Percentiles rank a stretch among this genome's conserved stretches.
phyloP scores from a whole-genome alignment of 2,797 vertebrate genomes.

The Myotis vivesi region DNA sequence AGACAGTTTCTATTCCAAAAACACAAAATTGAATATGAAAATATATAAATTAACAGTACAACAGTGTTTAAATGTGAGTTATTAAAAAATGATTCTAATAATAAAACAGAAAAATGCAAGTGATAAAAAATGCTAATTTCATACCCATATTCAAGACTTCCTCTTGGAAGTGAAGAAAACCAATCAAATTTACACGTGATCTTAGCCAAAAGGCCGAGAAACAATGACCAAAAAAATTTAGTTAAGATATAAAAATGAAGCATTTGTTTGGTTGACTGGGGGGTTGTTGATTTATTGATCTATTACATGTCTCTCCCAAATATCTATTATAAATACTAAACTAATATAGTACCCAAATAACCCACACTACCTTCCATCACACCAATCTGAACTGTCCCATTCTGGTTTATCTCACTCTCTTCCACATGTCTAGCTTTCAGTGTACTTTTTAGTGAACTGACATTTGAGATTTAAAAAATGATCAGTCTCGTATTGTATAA shows the following conservation, averaged over 20 bases:
- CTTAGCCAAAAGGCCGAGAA: no score
- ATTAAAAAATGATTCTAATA: neutral
- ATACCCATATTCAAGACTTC: neutral
- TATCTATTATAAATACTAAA: neutral
- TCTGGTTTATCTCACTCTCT: slow-evolving; percentile 35
- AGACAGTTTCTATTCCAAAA: neutral
- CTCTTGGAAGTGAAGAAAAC: slow-evolving; percentile 7
- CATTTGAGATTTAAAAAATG: slow-evolving; percentile 65
- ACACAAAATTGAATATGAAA: neutral
- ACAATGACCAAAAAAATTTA: neutral
- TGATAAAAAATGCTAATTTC: neutral
- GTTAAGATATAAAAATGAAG: neutral
- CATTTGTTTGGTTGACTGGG: neutral
- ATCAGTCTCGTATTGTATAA: slow-evolving; percentile 45
- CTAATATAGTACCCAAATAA: neutral
- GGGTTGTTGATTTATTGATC: neutral
- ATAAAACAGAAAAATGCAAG: neutral
- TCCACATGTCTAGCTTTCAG: slow-evolving; percentile 50
- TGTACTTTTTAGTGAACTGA: slow-evolving; percentile 24
- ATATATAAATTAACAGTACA: neutral
- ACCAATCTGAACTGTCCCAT: neutral
- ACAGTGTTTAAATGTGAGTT: neutral
- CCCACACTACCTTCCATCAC: neutral
- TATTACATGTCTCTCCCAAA: neutral
- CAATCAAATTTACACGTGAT: neutral